Percentiles rank a stretch among this genome's conserved stretches.
Conservation (phyloP, 2,113 vertebrate genomes). For the Tragulus kanchil region DNA sequence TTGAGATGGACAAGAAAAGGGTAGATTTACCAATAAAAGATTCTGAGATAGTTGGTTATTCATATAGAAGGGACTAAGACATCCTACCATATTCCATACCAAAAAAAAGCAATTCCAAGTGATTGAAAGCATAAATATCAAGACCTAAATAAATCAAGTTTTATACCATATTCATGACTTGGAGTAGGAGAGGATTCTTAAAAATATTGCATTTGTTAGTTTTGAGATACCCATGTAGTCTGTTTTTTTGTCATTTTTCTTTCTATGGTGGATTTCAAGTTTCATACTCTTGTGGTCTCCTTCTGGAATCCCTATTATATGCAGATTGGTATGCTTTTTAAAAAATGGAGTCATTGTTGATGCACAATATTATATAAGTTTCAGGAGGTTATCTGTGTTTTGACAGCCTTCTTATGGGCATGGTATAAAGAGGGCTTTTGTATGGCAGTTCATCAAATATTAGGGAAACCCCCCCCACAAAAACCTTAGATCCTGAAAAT, state of each 20-base stretch:
- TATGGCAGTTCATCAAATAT: neutral
- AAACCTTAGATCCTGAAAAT: neutral
- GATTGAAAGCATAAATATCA: conserved; percentile 29
- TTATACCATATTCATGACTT: neutral
- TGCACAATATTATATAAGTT: neutral
- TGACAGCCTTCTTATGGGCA: neutral
- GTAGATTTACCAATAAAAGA: neutral
- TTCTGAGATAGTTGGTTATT: neutral
- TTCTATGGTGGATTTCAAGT: neutral
- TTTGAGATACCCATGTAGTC: too few species aligned
- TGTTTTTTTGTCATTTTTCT: neutral
- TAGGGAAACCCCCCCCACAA: neutral
- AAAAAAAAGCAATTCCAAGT: neutral
- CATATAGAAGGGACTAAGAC: neutral
- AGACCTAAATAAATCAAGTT: neutral
- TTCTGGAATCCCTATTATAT: neutral
- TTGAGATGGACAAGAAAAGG: neutral
- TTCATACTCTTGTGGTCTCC: neutral
- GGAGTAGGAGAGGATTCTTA: neutral
- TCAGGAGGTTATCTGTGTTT: conserved; percentile 14
- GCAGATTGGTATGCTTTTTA: neutral
- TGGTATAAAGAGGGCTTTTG: neutral
- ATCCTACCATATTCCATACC: neutral
- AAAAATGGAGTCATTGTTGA: neutral
- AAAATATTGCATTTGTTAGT: too few species aligned